phyloP scores from a whole-genome alignment of 1,140 invertebrate genomes.

The Drosophila orena region DNA sequence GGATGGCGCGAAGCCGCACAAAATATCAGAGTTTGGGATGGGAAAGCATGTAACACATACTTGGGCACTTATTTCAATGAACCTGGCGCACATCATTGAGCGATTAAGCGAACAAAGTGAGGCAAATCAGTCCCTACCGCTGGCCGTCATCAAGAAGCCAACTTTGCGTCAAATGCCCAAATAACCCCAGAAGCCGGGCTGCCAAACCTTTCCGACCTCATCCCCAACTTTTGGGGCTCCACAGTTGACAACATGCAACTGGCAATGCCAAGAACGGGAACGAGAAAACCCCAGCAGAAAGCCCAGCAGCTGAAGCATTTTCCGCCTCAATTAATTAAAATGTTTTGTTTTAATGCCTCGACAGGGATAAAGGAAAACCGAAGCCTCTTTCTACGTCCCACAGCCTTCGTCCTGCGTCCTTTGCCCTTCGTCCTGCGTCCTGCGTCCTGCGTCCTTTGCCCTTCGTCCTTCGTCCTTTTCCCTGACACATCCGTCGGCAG shows the following conservation, averaged over 20 bases:
- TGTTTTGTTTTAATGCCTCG: conserved; percentile 72
- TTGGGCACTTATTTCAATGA: conserved; percentile 48
- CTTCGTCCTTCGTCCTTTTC: conserved; percentile 9
- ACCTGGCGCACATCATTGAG: conserved; percentile 43
- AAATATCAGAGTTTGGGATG: not conserved
- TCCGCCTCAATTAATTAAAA: conserved; percentile 79
- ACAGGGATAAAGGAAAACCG: not conserved
- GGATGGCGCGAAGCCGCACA: conserved; percentile 24
- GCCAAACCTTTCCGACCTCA: not conserved
- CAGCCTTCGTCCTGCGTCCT: too few relatives aligned
- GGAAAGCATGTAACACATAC: conserved; percentile 40
- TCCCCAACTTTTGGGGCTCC: not conserved
- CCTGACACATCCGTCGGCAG: conserved; percentile 40
- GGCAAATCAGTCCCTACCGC: conserved; percentile 24
- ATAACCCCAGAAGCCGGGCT: conserved; percentile 2
- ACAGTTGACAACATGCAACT: conserved; percentile 53
- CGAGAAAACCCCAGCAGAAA: not conserved
- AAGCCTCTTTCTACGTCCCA: conserved; percentile 8
- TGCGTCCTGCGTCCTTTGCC: conserved; percentile 2
- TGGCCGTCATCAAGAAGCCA: conserved; percentile 37
- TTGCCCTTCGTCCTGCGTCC: too few relatives aligned
- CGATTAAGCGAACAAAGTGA: conserved; percentile 53
- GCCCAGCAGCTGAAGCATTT: conserved; percentile 43
- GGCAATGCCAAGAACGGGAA: conserved; percentile 9
- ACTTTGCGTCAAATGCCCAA: conserved; percentile 28